Evolutionary conservation across 2,888 invertebrate species (phyloP).

Genomic region (Marronus borbonicus): DNA sequence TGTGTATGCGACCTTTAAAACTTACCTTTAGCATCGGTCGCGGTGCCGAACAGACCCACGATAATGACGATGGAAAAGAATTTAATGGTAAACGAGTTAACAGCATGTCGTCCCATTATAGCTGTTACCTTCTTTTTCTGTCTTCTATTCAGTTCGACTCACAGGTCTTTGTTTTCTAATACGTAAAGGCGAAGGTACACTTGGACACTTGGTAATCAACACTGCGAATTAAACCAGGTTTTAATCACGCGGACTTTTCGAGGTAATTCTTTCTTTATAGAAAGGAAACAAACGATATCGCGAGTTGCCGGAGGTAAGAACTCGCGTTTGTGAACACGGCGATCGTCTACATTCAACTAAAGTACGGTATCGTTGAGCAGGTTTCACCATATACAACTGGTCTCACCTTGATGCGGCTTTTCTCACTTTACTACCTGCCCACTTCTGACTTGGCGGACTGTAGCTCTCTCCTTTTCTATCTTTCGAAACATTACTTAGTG

Average conservation of each 20-base stretch:
- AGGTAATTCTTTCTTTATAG: not conserved
- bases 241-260: not conserved
- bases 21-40: slow-evolving; percentile 47
- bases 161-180: slow-evolving; percentile 27
- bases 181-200: not conserved
- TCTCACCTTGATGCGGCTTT: slow-evolving; percentile 57
- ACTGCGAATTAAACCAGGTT: not conserved
- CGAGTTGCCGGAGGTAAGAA: slow-evolving; percentile 14
- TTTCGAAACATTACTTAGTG: not conserved
- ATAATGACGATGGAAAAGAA: slow-evolving; percentile 28
- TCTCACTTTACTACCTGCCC: slow-evolving; percentile 56
- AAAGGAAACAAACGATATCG: not conserved
- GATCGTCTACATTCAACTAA: slow-evolving; percentile 55
- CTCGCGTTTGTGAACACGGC: slow-evolving; percentile 51
- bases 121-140: slow-evolving; percentile 5
- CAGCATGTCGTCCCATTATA: slow-evolving; percentile 36
- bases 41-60: slow-evolving; percentile 21
- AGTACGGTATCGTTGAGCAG: slow-evolving; percentile 53
- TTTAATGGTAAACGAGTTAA: slow-evolving; percentile 30
- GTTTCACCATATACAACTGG: slow-evolving; percentile 58
- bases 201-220: not conserved
- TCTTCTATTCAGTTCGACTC: slow-evolving; percentile 19
- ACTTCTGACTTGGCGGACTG: slow-evolving; percentile 47
- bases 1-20: slow-evolving; percentile 23
- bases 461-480: not conserved